Evolutionary conservation across 2,797 vertebrate genomes (phyloP).

Genomic region (Orestias chungarensis): DNA sequence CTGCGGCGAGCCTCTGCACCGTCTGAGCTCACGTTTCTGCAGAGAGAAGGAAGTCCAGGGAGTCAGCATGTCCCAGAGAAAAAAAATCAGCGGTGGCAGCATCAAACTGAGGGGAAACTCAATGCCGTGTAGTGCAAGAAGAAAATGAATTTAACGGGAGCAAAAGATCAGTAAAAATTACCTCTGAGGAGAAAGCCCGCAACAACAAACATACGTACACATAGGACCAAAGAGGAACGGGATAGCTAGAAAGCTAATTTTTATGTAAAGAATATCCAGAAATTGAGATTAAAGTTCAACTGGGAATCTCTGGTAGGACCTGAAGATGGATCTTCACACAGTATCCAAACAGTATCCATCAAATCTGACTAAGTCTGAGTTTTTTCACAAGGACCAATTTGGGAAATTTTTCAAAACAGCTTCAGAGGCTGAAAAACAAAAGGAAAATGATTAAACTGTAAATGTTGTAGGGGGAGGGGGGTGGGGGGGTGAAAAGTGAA

Average conservation of each 20-base stretch:
- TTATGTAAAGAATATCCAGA: not conserved
- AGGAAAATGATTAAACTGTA: slow-evolving; percentile 41
- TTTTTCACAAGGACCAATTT: not conserved
- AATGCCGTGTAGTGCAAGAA: not conserved
- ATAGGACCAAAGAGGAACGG: not conserved
- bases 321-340: not conserved
- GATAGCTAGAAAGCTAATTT: not conserved
- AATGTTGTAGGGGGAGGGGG: not conserved
- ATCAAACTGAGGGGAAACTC: not conserved
- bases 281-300: not conserved
- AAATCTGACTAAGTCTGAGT: not conserved
- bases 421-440: not conserved
- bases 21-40: slow-evolving; percentile 96
- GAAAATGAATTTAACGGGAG: no score
- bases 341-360: not conserved
- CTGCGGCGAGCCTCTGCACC: slow-evolving; percentile 94
- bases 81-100: not conserved
- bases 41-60: slow-evolving; percentile 5
- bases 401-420: not conserved
- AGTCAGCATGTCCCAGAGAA: not conserved
- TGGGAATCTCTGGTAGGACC: not conserved
- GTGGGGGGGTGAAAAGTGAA: slow-evolving; percentile 21
- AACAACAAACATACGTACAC: no score
- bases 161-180: no score
- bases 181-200: no score